Percentiles rank a stretch among this genome's conserved stretches.
phyloP scores from a whole-genome alignment of 2,888 invertebrate genomes.

The Eilema caniola region DNA sequence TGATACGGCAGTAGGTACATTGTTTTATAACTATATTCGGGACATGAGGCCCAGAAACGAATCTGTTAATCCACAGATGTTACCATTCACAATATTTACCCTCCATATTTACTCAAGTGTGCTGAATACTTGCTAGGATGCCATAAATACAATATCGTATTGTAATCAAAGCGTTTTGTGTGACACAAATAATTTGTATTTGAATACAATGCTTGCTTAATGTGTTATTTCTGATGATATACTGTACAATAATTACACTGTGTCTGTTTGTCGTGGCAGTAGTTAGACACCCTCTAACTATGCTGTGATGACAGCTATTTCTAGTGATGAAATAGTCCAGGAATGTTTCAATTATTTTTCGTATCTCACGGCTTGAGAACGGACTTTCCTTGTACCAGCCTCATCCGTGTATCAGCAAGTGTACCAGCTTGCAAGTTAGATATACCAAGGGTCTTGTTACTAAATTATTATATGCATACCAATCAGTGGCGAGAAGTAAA shows the following conservation, averaged over 20 bases:
- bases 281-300: conserved; percentile 7
- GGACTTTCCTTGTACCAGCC: neutral
- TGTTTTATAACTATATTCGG: neutral
- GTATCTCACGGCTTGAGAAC: neutral
- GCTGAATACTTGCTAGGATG: conserved; percentile 14
- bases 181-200: conserved; percentile 45
- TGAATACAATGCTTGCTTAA: conserved; percentile 51
- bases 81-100: conserved; percentile 13
- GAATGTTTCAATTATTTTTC: neutral
- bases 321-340: neutral
- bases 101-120: conserved; percentile 9
- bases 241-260: conserved; percentile 28
- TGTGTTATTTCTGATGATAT: conserved; percentile 46
- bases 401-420: neutral
- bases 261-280: conserved; percentile 22
- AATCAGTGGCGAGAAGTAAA: too few species aligned
- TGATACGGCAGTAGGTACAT: neutral
- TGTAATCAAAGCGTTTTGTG: conserved; percentile 24
- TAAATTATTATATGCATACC: too few species aligned
- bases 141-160: conserved; percentile 17
- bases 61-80: neutral
- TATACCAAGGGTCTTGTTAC: neutral
- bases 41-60: neutral
- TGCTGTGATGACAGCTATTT: conserved; percentile 8
- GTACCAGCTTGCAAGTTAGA: too few species aligned